phyloP scores from a whole-genome alignment of 2,888 invertebrate species.

The Ochropleura plecta region DNA sequence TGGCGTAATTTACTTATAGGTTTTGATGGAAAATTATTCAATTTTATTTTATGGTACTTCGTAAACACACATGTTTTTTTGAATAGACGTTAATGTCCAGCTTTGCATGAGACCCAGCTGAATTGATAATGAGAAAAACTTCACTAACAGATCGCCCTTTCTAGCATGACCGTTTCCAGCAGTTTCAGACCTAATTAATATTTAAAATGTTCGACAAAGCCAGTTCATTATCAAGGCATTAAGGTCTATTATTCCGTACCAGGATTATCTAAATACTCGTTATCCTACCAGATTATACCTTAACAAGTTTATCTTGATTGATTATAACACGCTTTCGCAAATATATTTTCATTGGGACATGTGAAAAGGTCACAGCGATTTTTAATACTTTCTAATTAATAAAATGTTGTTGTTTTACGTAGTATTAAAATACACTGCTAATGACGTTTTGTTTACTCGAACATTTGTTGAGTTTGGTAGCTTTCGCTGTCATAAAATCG shows the following conservation, averaged over 20 bases:
- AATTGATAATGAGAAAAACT: constrained; percentile 15
- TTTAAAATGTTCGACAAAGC: constrained; percentile 45
- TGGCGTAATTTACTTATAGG: background rate
- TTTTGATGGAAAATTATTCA: background rate
- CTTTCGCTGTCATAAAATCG: constrained; percentile 27
- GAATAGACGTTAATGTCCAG: background rate
- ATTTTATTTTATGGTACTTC: background rate
- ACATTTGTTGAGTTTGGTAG: background rate
- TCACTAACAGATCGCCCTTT: constrained; percentile 26
- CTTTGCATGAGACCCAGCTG: background rate
- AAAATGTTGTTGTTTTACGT: constrained; percentile 27
- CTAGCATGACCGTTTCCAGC: background rate
- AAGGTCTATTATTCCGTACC: constrained; percentile 32
- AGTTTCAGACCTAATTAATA: constrained; percentile 36
- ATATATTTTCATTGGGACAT: constrained; percentile 47
- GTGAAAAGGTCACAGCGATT: constrained; percentile 48
- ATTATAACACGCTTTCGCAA: constrained; percentile 57
- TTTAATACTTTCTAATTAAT: constrained; percentile 63
- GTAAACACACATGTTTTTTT: background rate
- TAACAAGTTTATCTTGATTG: constrained; percentile 50
- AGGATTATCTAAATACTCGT: constrained; percentile 43
- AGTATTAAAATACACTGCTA: constrained; percentile 22
- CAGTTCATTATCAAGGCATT: constrained; percentile 38
- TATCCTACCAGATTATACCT: constrained; percentile 30
- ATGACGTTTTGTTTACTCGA: constrained; percentile 37